These are phyloP conservation scores for Dynastes maya DNA, from an alignment of 2,888 invertebrate genomes.

Conservation along the genomic window DNA sequence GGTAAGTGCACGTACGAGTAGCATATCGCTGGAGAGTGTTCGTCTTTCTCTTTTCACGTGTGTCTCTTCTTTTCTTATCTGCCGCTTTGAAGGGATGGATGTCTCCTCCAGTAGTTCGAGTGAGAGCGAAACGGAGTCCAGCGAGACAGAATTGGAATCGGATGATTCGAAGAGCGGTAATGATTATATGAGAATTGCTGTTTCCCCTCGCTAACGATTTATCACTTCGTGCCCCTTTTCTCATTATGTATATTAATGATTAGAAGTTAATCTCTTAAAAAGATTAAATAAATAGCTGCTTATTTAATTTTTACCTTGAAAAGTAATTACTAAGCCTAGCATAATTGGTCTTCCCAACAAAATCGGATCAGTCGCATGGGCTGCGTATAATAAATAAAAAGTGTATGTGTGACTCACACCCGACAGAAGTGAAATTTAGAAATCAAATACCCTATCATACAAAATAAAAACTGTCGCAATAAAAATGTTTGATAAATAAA, in stretches of 20 bases:
- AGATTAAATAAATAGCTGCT: constrained; percentile 1
- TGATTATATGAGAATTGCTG: constrained; percentile 34
- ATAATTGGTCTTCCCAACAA: too few species aligned
- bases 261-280: neutral
- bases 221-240: neutral
- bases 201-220: constrained; percentile 37
- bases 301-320: neutral
- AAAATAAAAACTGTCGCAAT: too few species aligned
- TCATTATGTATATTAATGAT: constrained; percentile 15
- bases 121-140: constrained; percentile 72
- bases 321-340: too few species aligned
- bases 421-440: too few species aligned
- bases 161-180: constrained; percentile 71
- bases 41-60: constrained; percentile 49
- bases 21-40: neutral
- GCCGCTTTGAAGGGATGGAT: constrained; percentile 67
- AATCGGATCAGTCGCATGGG: too few species aligned
- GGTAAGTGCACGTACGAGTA: constrained; percentile 36
- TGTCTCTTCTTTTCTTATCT: constrained; percentile 53
- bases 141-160: constrained; percentile 71
- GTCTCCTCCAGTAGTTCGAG: constrained; percentile 71
- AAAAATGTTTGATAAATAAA: too few species aligned
- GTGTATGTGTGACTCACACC: too few species aligned
- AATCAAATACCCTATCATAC: too few species aligned
- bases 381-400: too few species aligned